Conservation (phyloP, 92 coral and sea anemone species). For the Bergia sp. region DNA sequence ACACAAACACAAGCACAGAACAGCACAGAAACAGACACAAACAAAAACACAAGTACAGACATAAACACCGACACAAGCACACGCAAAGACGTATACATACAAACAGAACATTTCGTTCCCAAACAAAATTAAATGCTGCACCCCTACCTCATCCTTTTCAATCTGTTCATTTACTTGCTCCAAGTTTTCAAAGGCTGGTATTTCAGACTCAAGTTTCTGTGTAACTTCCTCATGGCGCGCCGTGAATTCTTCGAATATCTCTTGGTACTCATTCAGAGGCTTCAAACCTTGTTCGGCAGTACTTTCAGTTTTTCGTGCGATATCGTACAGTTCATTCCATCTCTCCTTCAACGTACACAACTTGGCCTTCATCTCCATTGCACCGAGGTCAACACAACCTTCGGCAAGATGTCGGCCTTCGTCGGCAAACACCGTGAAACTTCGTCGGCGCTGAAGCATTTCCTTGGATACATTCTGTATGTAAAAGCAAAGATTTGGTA, state of each 20-base stretch:
- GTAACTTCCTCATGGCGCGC: constrained; percentile 86
- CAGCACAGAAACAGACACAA: too few species aligned
- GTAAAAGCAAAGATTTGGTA: not conserved
- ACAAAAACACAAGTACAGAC: too few species aligned
- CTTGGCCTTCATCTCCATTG: constrained; percentile 91
- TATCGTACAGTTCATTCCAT: constrained; percentile 92
- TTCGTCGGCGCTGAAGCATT: constrained; percentile 84
- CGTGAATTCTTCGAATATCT: constrained; percentile 86
- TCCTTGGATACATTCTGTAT: constrained; percentile 84
- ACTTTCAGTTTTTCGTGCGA: constrained; percentile 81
- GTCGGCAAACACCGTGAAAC: constrained; percentile 84
- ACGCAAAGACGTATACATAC: not conserved
- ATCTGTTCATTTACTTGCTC: constrained; percentile 79
- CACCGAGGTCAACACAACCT: constrained; percentile 82
- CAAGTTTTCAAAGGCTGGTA: constrained; percentile 73
- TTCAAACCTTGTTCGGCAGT: constrained; percentile 83
- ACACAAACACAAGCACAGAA: too few species aligned
- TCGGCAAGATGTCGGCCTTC: constrained; percentile 92
- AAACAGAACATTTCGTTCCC: not conserved
- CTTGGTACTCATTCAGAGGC: constrained; percentile 90
- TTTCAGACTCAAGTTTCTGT: constrained; percentile 63
- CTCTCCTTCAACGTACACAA: constrained; percentile 88
- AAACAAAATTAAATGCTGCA: not conserved
- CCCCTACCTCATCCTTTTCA: constrained; percentile 79
- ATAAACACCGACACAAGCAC: too few species aligned